Evolutionary conservation across 2,888 invertebrate species (phyloP).

Genomic region (Metalampra italica): DNA sequence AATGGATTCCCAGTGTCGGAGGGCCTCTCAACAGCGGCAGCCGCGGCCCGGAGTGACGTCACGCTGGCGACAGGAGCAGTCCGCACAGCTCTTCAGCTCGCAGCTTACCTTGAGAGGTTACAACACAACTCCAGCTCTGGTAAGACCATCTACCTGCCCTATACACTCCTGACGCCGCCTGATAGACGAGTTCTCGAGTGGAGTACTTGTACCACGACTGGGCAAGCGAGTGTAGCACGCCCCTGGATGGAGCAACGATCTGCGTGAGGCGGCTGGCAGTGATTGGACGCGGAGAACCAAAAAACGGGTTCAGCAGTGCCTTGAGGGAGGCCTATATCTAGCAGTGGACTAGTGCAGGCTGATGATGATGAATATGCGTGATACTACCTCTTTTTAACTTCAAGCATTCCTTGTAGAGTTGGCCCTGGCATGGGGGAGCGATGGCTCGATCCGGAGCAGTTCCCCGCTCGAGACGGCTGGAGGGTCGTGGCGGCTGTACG

Average conservation of each 20-base stretch:
- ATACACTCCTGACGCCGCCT: too few relatives aligned
- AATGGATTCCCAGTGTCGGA: slow-evolving; percentile 43
- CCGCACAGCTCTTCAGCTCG: slow-evolving; percentile 66
- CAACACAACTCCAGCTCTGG: slow-evolving; percentile 62
- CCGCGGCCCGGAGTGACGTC: slow-evolving; percentile 15
- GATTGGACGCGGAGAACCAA: too few relatives aligned
- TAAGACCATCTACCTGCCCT: slow-evolving; percentile 16
- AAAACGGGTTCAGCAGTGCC: too few relatives aligned
- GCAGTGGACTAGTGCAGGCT: too few relatives aligned
- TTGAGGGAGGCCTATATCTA: too few relatives aligned
- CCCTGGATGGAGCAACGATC: too few relatives aligned
- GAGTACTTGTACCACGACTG: too few relatives aligned
- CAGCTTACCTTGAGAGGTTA: slow-evolving; percentile 73
- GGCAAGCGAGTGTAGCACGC: too few relatives aligned
- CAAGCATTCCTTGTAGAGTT: slow-evolving; percentile 19
- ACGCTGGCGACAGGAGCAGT: slow-evolving; percentile 55
- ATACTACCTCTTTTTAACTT: too few relatives aligned
- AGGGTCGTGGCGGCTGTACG: slow-evolving; percentile 39
- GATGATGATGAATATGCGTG: too few relatives aligned
- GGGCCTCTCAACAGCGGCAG: slow-evolving; percentile 32
- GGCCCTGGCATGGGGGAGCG: slow-evolving; percentile 23
- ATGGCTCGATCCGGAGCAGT: slow-evolving; percentile 2
- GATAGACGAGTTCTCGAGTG: too few relatives aligned
- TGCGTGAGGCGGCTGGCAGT: too few relatives aligned
- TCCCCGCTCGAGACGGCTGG: slow-evolving; percentile 12